Evolutionary conservation across 2,797 vertebrate species (phyloP).

Genomic region (Macroramphosus scolopax): DNA sequence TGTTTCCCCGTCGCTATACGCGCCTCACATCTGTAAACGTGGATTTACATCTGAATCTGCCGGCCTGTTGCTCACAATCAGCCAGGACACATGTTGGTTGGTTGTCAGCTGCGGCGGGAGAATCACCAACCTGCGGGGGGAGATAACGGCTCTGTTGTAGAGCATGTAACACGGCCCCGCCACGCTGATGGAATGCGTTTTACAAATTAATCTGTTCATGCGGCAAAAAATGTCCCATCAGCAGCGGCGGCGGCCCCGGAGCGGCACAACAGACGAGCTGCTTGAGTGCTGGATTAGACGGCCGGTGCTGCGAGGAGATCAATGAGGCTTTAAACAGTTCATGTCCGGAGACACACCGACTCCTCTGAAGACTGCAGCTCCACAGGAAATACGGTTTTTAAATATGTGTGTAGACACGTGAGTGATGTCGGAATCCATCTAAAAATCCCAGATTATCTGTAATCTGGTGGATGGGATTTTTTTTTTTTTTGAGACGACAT

Average conservation of each 20-base stretch:
- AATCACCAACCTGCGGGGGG: constrained; percentile 9
- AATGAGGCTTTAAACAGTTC: too few relatives aligned
- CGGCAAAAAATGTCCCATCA: too few relatives aligned
- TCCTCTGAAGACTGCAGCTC: too few relatives aligned
- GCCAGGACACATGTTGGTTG: constrained; percentile 3
- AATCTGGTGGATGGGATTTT: constrained; percentile 28
- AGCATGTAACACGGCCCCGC: too few relatives aligned
- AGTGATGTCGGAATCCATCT: not conserved
- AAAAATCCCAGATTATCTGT: constrained; percentile 17
- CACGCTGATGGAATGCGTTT: constrained; percentile 3
- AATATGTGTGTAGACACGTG: too few relatives aligned
- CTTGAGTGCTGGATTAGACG: too few relatives aligned
- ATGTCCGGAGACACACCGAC: too few relatives aligned
- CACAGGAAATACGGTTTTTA: too few relatives aligned
- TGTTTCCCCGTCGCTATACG: too few relatives aligned
- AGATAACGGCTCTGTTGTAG: constrained; percentile 5
- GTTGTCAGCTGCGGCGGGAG: constrained; percentile 2
- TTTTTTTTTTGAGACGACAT: constrained; percentile 47
- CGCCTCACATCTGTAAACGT: not conserved
- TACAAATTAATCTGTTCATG: constrained; percentile 16
- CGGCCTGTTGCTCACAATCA: constrained; percentile 11
- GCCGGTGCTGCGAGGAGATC: too few relatives aligned
- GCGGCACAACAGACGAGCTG: constrained; percentile 6
- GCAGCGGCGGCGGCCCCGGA: too few relatives aligned
- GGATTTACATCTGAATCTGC: constrained; percentile 18